A percentile compares a stretch with the other conserved stretches of the same genome.
Evolutionary conservation across 2,113 vertebrate species (phyloP).

Genomic region (Archocentrus centrarchus): DNA sequence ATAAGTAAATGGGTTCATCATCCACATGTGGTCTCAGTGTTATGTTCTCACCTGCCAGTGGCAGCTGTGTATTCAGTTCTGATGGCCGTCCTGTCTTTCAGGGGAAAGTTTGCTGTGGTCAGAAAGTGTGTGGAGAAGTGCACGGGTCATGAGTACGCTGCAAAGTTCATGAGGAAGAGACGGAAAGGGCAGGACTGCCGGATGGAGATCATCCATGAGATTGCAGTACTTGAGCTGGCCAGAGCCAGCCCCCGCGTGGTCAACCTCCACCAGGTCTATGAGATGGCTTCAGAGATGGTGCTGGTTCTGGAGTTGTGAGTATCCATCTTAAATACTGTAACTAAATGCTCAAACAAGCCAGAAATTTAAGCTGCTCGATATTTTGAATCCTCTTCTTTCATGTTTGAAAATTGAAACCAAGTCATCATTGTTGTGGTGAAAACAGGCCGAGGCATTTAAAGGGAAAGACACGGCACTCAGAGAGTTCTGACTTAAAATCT

Average conservation of each 20-base stretch:
- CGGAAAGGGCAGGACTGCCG: conserved; percentile 83
- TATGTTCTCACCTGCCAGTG: neutral
- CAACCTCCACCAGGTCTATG: conserved; percentile 80
- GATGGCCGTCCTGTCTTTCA: conserved; percentile 34
- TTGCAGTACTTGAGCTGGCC: conserved; percentile 80
- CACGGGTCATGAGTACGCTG: conserved; percentile 79
- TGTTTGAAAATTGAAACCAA: neutral
- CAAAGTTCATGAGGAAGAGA: conserved; percentile 84
- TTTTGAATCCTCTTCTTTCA: neutral
- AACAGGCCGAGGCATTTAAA: neutral
- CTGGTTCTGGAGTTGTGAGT: conserved; percentile 85
- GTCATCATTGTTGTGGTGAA: no score
- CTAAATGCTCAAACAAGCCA: neutral
- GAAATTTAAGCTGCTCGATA: neutral
- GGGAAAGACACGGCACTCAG: neutral
- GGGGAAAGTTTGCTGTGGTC: conserved; percentile 84
- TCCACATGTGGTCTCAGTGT: neutral
- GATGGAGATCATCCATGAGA: conserved; percentile 82
- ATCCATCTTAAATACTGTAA: neutral
- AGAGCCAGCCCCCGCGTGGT: conserved; percentile 72
- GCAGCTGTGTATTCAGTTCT: neutral
- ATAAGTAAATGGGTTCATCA: no score
- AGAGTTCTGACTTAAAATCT: neutral
- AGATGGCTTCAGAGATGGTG: conserved; percentile 83
- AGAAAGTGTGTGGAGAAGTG: conserved; percentile 81